These are phyloP conservation scores for Epinephelus malabaricus DNA, from an alignment of 2,797 vertebrate species.

Conservation along the genomic window DNA sequence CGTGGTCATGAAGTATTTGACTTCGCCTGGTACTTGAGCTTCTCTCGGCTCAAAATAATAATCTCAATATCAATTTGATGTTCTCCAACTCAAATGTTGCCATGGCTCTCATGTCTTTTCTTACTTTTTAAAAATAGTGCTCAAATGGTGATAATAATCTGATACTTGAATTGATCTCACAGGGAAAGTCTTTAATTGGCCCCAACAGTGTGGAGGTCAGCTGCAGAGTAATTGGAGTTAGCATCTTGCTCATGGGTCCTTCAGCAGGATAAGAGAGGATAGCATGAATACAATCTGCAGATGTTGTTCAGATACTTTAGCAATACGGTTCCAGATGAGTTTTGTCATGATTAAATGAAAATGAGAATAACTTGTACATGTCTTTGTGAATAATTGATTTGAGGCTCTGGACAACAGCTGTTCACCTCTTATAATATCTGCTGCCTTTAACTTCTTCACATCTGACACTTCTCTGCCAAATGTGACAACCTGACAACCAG, in stretches of 20 bases:
- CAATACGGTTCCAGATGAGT: slow-evolving; percentile 2
- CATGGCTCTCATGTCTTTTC: neutral
- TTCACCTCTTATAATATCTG: slow-evolving; percentile 1
- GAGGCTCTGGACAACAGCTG: slow-evolving; percentile 20
- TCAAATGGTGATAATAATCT: neutral
- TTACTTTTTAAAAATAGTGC: neutral
- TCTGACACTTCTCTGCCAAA: neutral
- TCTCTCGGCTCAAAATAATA: neutral
- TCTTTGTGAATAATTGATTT: slow-evolving; percentile 7
- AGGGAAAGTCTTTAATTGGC: neutral
- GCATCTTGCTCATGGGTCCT: neutral
- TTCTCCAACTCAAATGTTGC: neutral
- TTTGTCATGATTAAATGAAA: slow-evolving; percentile 13
- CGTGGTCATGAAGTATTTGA: neutral
- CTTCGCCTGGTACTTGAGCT: neutral
- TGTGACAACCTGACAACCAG: neutral
- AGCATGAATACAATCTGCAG: neutral
- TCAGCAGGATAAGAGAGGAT: neutral
- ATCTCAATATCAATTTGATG: neutral
- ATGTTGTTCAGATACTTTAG: neutral
- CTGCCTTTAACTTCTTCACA: slow-evolving; percentile 4
- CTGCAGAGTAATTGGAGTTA: neutral
- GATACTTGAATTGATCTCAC: neutral
- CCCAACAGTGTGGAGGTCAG: neutral
- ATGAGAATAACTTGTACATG: slow-evolving; percentile 2